phyloP scores from a whole-genome alignment of 2,888 invertebrate genomes.

The Hemaris fuciformis region DNA sequence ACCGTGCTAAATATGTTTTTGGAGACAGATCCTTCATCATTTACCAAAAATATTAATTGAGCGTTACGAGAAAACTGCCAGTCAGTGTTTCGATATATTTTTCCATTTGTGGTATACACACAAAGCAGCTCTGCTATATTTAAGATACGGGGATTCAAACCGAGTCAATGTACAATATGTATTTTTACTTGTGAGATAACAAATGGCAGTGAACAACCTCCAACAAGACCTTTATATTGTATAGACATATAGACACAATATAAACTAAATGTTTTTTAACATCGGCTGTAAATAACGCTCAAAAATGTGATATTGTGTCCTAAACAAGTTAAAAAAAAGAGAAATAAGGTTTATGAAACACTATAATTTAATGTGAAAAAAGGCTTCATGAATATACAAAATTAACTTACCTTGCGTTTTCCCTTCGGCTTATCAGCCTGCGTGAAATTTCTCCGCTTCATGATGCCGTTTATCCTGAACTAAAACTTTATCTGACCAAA shows the following conservation, averaged over 20 bases:
- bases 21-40: neutral
- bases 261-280: too few relatives aligned
- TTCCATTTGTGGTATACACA: neutral
- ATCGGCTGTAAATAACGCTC: too few relatives aligned
- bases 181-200: too few relatives aligned
- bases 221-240: too few relatives aligned
- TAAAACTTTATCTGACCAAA: conserved; percentile 18
- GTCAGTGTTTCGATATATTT: neutral
- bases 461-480: conserved; percentile 18
- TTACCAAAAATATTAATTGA: neutral
- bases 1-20: neutral
- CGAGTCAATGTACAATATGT: too few relatives aligned
- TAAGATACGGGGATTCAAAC: too few relatives aligned
- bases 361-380: neutral
- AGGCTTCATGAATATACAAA: neutral
- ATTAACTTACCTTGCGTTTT: conserved; percentile 63
- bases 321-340: too few relatives aligned
- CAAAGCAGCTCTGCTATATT: too few relatives aligned
- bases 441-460: conserved; percentile 53
- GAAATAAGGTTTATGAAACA: neutral
- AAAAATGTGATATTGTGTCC: too few relatives aligned
- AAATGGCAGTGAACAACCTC: too few relatives aligned
- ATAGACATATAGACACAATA: too few relatives aligned
- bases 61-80: neutral
- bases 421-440: conserved; percentile 59